phyloP scores from a whole-genome alignment of 2,797 vertebrate species.

The Halcyon chelicuti region DNA sequence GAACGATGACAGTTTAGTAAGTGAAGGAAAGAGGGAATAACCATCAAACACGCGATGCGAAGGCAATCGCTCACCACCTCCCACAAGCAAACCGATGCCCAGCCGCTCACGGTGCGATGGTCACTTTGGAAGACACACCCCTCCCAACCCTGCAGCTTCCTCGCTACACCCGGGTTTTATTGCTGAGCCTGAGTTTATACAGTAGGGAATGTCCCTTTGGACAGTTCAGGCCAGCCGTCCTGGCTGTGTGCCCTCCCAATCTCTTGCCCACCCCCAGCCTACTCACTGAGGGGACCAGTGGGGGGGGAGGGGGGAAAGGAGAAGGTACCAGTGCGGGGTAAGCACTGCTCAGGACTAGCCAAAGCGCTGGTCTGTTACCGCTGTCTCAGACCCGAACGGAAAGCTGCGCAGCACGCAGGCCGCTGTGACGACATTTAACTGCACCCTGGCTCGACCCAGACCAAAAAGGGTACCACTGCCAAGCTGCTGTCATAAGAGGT shows the following conservation, averaged over 20 bases:
- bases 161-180: neutral
- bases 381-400: neutral
- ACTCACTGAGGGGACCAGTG: too few species aligned
- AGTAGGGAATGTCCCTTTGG: neutral
- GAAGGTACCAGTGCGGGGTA: too few species aligned
- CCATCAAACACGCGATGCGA: neutral
- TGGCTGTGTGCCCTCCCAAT: neutral
- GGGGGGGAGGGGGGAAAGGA: too few species aligned
- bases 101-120: rapidly evolving
- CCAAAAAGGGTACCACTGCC: neutral
- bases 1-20: neutral
- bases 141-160: neutral
- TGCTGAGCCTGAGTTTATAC: neutral
- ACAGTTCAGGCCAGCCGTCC: neutral
- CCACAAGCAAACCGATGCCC: neutral
- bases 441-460: neutral
- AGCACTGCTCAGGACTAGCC: neutral
- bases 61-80: neutral
- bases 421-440: neutral
- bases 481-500: neutral
- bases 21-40: neutral
- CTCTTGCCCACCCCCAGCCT: neutral
- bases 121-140: neutral
- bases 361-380: neutral
- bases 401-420: neutral